These are phyloP conservation scores for Pseudochaenichthys georgianus DNA, from an alignment of 2,797 vertebrate genomes.

Conservation along the genomic window DNA sequence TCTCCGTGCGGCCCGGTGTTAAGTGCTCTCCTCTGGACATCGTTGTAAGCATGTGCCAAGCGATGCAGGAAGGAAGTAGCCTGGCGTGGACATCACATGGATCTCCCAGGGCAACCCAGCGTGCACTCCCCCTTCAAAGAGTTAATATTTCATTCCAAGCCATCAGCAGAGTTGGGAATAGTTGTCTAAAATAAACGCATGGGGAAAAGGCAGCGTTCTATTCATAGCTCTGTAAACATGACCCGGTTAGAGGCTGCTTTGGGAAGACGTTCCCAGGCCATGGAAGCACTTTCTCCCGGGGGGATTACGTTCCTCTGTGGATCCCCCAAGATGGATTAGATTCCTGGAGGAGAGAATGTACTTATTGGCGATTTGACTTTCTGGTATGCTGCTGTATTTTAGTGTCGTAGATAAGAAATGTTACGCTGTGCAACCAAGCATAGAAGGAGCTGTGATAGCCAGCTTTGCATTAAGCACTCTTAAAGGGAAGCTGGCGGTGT, in stretches of 20 bases:
- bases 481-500: constrained; percentile 9
- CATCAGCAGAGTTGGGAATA: constrained; percentile 71
- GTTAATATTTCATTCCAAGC: constrained; percentile 79
- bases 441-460: constrained; percentile 28
- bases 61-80: constrained; percentile 49
- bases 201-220: constrained; percentile 65
- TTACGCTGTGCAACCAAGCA: constrained; percentile 27
- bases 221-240: constrained; percentile 79
- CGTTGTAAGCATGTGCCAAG: constrained; percentile 41
- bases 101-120: constrained; percentile 68
- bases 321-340: constrained; percentile 54
- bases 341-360: constrained; percentile 28
- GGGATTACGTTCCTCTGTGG: constrained; percentile 52
- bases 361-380: constrained; percentile 45
- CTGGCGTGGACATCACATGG: constrained; percentile 67
- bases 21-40: constrained; percentile 16
- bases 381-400: constrained; percentile 33
- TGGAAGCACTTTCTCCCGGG: constrained; percentile 36
- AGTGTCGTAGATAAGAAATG: constrained; percentile 26
- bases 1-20: constrained; percentile 10
- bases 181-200: constrained; percentile 74
- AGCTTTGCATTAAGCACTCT: constrained; percentile 19
- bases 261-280: constrained; percentile 59
- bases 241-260: constrained; percentile 66
- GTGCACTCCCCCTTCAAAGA: constrained; percentile 62